phyloP scores from a whole-genome alignment of 1,140 invertebrate species.

The Hermetia illucens region DNA sequence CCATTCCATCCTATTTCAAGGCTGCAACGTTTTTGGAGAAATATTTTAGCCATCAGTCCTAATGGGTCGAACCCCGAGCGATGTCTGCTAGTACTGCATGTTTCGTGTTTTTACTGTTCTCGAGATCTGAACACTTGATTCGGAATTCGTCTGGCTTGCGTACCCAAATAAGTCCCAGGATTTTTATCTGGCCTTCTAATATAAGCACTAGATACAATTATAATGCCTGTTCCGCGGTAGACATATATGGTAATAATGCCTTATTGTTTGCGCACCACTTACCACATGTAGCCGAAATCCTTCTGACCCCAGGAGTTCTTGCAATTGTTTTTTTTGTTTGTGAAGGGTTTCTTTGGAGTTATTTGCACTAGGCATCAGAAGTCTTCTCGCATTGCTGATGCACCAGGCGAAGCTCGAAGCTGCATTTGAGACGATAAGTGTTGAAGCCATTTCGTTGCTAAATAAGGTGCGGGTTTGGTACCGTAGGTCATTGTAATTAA shows the following conservation, averaged over 20 bases:
- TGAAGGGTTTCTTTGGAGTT: not conserved
- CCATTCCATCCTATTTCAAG: no score
- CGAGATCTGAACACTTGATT: no score
- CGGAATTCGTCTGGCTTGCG: slow-evolving; percentile 9
- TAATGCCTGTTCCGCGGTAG: not conserved
- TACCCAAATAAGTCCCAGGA: slow-evolving; percentile 13
- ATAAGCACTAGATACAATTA: slow-evolving; percentile 4
- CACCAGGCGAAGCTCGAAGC: slow-evolving; percentile 7
- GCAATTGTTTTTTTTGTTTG: not conserved
- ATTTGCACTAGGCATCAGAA: slow-evolving; percentile 11
- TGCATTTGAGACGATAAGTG: slow-evolving; percentile 10
- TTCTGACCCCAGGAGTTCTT: not conserved
- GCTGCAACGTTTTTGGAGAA: no score
- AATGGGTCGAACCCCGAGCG: no score
- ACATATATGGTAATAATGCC: slow-evolving; percentile 4
- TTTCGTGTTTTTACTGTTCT: no score
- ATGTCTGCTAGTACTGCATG: no score
- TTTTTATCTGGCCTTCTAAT: slow-evolving; percentile 8
- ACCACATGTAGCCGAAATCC: slow-evolving; percentile 2
- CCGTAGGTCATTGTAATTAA: slow-evolving; percentile 20
- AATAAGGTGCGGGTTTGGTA: slow-evolving; percentile 19
- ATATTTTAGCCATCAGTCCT: no score
- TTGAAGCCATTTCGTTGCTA: slow-evolving; percentile 22
- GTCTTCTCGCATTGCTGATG: slow-evolving; percentile 4
- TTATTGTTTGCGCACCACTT: slow-evolving; percentile 13